Evolutionary conservation across 2,113 vertebrate genomes (phyloP).

Genomic region (Motacilla alba): DNA sequence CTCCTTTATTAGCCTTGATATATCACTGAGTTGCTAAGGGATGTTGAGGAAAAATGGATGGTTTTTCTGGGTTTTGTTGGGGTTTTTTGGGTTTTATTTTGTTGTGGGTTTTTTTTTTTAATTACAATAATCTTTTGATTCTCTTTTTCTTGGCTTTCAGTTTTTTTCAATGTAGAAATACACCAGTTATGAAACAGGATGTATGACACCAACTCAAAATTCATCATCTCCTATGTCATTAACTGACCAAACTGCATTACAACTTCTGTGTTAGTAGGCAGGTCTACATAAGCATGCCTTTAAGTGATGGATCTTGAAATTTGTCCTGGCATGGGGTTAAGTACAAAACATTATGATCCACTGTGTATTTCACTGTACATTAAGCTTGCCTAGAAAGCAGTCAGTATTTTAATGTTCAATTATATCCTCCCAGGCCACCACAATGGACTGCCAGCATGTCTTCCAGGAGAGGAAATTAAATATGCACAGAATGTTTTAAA

Average conservation of each 20-base stretch:
- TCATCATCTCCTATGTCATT: neutral
- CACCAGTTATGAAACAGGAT: neutral
- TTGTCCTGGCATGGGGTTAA: neutral
- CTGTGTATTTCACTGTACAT: neutral
- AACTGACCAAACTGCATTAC: neutral
- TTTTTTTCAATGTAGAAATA: neutral
- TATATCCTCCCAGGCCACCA: neutral
- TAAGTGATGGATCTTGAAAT: neutral
- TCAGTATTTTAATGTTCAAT: neutral
- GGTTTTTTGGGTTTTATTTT: too few species aligned
- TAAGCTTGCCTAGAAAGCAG: neutral
- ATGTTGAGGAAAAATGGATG: neutral
- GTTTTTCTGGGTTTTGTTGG: rapidly evolving
- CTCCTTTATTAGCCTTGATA: neutral
- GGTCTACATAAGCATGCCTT: neutral
- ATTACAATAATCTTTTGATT: neutral
- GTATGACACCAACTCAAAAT: neutral
- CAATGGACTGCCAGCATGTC: neutral
- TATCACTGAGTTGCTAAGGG: neutral
- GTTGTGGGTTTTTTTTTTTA: neutral
- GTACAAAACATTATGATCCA: neutral
- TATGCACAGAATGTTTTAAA: neutral
- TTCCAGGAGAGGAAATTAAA: neutral
- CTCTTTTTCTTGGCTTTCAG: neutral
- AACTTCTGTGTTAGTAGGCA: neutral